Conservation (phyloP, 2,888 invertebrate species). For the Hemistola chrysoprasaria region DNA sequence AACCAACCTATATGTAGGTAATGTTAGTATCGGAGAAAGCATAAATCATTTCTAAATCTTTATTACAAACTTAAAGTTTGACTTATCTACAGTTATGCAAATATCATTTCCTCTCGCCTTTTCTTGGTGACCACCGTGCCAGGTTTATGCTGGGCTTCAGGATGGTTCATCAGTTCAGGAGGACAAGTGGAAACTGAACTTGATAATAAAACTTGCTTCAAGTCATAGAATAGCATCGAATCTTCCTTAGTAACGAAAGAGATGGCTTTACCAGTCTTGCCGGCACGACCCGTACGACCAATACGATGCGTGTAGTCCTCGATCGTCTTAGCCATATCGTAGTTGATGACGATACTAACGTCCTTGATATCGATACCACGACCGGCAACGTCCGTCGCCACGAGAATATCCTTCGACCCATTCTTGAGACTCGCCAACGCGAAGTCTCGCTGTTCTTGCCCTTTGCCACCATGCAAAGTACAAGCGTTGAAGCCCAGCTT, state of each 20-base stretch:
- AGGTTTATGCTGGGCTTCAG: slow-evolving; percentile 98
- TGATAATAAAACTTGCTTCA: slow-evolving; percentile 93
- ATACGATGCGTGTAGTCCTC: slow-evolving; percentile 99
- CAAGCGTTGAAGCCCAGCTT: slow-evolving; percentile 98
- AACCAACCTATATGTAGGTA: too few species aligned
- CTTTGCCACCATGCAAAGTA: slow-evolving; percentile 99
- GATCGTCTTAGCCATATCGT: slow-evolving; percentile 99
- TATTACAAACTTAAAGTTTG: too few species aligned
- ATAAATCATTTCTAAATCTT: too few species aligned
- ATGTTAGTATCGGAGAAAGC: too few species aligned
- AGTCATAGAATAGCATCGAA: slow-evolving; percentile 96
- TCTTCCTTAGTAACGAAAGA: slow-evolving; percentile 99
- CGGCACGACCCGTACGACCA: slow-evolving; percentile 99
- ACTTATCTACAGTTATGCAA: slow-evolving; percentile 86
- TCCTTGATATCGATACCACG: slow-evolving; percentile 99
- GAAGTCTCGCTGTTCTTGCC: slow-evolving; percentile 99
- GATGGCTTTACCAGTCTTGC: slow-evolving; percentile 97
- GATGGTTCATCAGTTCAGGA: slow-evolving; percentile 98
- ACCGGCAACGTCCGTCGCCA: slow-evolving; percentile 99
- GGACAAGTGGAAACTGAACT: slow-evolving; percentile 98
- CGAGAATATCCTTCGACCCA: slow-evolving; percentile 98
- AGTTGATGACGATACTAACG: slow-evolving; percentile 99
- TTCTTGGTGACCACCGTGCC: slow-evolving; percentile 97
- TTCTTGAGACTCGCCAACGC: slow-evolving; percentile 97
- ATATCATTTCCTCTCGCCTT: slow-evolving; percentile 96